Evolutionary conservation across 2,113 vertebrate species (phyloP).

Genomic region (Megalops atlanticus): DNA sequence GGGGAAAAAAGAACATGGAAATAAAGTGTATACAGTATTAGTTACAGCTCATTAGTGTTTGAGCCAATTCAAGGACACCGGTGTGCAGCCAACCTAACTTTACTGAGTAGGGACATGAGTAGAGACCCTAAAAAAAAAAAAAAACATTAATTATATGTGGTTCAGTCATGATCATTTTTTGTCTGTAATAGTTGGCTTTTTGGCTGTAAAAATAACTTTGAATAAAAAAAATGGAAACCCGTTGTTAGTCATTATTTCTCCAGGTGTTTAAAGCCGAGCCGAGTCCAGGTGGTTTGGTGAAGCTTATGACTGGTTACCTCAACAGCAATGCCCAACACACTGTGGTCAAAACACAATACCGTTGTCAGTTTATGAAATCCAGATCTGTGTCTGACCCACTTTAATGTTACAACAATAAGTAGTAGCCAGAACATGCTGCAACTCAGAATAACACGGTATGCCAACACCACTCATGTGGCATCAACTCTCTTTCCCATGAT

Average conservation of each 20-base stretch:
- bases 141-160: conserved; percentile 36
- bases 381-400: too few species aligned
- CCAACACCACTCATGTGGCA: too few species aligned
- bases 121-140: conserved; percentile 29
- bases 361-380: too few species aligned
- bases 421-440: too few species aligned
- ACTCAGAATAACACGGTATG: too few species aligned
- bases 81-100: conserved; percentile 22
- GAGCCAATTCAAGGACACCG: conserved; percentile 21
- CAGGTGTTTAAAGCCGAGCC: not conserved
- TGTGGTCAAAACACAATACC: too few species aligned
- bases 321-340: too few species aligned
- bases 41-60: conserved; percentile 35
- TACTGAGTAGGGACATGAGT: conserved; percentile 15
- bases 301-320: not conserved
- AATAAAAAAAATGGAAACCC: conserved; percentile 45
- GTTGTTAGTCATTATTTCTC: not conserved
- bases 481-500: too few species aligned
- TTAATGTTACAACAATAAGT: too few species aligned
- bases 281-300: not conserved
- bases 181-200: conserved; percentile 57
- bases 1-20: conserved; percentile 17
- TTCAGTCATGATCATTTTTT: conserved; percentile 43
- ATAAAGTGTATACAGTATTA: conserved; percentile 50
- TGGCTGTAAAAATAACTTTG: conserved; percentile 59